These are phyloP conservation scores for Popillia japonica DNA, from an alignment of 1,140 invertebrate species.

Conservation along the genomic window DNA sequence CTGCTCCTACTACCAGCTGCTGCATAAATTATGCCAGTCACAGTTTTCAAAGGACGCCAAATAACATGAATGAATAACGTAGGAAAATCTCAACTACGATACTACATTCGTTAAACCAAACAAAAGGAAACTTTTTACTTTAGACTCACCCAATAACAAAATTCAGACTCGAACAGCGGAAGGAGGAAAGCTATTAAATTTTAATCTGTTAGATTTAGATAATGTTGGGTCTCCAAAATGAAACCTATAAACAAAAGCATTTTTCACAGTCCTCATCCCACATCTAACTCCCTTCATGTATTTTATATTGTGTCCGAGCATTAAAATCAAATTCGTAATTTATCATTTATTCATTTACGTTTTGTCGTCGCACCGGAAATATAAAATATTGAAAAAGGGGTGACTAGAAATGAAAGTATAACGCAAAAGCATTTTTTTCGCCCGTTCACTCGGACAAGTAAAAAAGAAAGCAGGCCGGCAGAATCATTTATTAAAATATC, in stretches of 20 bases:
- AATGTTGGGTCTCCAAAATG: no score
- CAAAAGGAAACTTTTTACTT: no score
- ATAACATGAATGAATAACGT: no score
- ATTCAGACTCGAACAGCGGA: no score
- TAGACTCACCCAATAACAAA: no score
- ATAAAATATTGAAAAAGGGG: not conserved
- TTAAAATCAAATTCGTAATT: slow-evolving; percentile 9
- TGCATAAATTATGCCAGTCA: no score
- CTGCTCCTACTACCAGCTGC: no score
- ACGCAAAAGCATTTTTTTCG: not conserved
- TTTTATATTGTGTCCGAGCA: not conserved
- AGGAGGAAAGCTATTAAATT: no score
- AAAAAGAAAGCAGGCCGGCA: not conserved
- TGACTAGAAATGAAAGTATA: slow-evolving; percentile 22
- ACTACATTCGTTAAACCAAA: no score
- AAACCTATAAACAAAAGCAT: slow-evolving; percentile 10
- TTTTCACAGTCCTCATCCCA: not conserved
- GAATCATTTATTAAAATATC: slow-evolving; percentile 31
- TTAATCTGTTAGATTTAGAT: no score
- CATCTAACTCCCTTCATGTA: not conserved
- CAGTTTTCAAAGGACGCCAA: no score
- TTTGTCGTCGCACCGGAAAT: slow-evolving; percentile 19
- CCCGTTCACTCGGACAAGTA: not conserved
- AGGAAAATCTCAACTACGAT: no score
- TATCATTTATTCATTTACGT: slow-evolving; percentile 15